Percentiles rank a stretch among this genome's conserved stretches.
Evolutionary conservation across 2,797 vertebrate genomes (phyloP).

Genomic region (Aeoliscus strigatus): DNA sequence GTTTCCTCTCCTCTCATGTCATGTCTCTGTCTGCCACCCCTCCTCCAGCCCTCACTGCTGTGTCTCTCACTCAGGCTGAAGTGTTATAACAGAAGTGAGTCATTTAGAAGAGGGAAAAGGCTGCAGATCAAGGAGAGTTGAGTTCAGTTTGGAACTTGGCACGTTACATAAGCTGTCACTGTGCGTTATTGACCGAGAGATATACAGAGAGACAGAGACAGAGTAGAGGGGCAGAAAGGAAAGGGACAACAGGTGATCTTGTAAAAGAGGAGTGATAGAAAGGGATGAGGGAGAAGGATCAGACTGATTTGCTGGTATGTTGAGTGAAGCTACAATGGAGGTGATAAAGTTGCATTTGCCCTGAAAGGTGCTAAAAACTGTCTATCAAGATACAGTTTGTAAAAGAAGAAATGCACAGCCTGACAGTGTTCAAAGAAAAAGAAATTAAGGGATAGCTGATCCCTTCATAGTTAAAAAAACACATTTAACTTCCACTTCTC

Average conservation of each 20-base stretch:
- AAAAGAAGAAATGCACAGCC: constrained; percentile 1
- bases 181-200: constrained; percentile 66
- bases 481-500: too few relatives aligned
- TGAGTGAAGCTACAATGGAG: constrained; percentile 21
- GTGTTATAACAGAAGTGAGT: constrained; percentile 76
- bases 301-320: constrained; percentile 21
- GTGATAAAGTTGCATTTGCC: constrained; percentile 37
- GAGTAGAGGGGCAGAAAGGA: constrained; percentile 9
- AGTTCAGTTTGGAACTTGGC: constrained; percentile 66
- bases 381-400: constrained; percentile 7
- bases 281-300: constrained; percentile 23
- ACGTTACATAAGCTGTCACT: constrained; percentile 73
- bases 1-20: constrained; percentile 66
- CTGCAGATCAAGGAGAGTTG: constrained; percentile 69
- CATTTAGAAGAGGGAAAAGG: constrained; percentile 72
- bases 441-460: too few relatives aligned
- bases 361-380: constrained; percentile 4
- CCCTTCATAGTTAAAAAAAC: too few relatives aligned
- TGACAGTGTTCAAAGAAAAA: neutral
- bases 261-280: constrained; percentile 28
- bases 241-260: constrained; percentile 45
- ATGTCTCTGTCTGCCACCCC: constrained; percentile 60
- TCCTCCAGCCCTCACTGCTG: constrained; percentile 42
- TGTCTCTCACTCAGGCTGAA: constrained; percentile 68
- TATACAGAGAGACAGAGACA: constrained; percentile 23